These are phyloP conservation scores for Drosophila obscura DNA, from an alignment of 1,140 invertebrate species.

Conservation along the genomic window DNA sequence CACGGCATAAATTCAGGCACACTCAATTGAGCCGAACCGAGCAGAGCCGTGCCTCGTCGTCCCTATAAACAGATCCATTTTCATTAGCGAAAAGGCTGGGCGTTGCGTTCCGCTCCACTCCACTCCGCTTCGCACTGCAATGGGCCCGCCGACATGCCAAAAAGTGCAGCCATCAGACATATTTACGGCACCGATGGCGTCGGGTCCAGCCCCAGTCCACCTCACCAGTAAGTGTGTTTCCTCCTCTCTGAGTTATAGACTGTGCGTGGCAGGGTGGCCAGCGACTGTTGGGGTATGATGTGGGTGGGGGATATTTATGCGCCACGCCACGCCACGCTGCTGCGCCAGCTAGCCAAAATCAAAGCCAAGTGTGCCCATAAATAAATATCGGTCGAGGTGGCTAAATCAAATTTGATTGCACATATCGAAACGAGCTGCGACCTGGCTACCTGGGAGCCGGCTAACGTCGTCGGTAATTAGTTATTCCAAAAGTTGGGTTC, in stretches of 20 bases:
- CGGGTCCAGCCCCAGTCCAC: constrained; percentile 11
- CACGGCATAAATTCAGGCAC: constrained; percentile 61
- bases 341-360: constrained; percentile 64
- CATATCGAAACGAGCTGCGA: constrained; percentile 18
- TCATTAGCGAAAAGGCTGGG: constrained; percentile 72
- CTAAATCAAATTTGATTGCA: constrained; percentile 74
- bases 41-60: neutral
- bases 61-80: constrained; percentile 51
- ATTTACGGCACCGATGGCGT: constrained; percentile 67
- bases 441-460: constrained; percentile 44
- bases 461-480: constrained; percentile 51
- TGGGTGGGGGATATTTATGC: constrained; percentile 46
- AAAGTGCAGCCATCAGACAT: constrained; percentile 73
- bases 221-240: neutral
- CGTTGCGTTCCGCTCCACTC: constrained; percentile 23
- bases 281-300: neutral
- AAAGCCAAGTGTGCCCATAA: constrained; percentile 71
- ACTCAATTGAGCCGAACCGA: constrained; percentile 36
- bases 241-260: constrained; percentile 39
- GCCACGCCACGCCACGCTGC: constrained; percentile 6
- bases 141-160: constrained; percentile 63
- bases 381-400: constrained; percentile 66
- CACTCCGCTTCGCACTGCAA: constrained; percentile 1
- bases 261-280: constrained; percentile 45
- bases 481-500: constrained; percentile 56